Evolutionary conservation across 2,113 vertebrate genomes (phyloP).

Genomic region (Ciconia boyciana): DNA sequence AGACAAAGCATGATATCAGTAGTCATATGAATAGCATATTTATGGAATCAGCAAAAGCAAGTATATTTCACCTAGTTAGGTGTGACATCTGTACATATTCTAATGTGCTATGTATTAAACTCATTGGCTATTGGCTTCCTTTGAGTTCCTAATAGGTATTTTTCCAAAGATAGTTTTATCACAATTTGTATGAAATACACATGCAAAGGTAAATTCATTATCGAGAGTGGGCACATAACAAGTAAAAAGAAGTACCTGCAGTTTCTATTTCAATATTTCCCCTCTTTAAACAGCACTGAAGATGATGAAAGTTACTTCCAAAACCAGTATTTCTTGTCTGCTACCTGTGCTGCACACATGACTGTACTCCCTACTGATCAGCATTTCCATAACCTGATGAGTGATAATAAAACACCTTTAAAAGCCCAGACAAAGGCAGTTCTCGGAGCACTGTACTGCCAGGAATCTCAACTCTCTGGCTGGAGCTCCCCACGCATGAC

Average conservation of each 20-base stretch:
- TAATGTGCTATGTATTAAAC: background rate
- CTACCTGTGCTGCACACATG: background rate
- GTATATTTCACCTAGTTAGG: background rate
- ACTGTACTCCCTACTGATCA: background rate
- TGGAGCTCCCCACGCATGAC: background rate
- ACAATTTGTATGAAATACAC: background rate
- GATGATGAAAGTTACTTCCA: background rate
- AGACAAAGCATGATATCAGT: background rate
- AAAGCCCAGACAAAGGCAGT: background rate
- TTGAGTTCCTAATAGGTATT: background rate
- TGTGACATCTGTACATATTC: background rate
- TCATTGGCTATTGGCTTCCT: background rate
- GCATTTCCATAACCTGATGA: background rate
- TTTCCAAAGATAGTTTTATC: background rate
- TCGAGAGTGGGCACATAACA: background rate
- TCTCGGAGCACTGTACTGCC: rapidly evolving
- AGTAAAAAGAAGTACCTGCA: background rate
- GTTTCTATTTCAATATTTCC: background rate
- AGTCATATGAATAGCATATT: background rate
- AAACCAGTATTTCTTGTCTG: background rate
- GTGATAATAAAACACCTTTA: background rate
- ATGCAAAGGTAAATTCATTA: background rate
- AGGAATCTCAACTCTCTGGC: background rate
- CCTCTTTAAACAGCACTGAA: background rate
- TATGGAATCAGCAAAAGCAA: background rate